Percentiles rank a stretch among this genome's conserved stretches.
Evolutionary conservation across 2,888 invertebrate species (phyloP).

Genomic region (Xestobium rufovillosum): DNA sequence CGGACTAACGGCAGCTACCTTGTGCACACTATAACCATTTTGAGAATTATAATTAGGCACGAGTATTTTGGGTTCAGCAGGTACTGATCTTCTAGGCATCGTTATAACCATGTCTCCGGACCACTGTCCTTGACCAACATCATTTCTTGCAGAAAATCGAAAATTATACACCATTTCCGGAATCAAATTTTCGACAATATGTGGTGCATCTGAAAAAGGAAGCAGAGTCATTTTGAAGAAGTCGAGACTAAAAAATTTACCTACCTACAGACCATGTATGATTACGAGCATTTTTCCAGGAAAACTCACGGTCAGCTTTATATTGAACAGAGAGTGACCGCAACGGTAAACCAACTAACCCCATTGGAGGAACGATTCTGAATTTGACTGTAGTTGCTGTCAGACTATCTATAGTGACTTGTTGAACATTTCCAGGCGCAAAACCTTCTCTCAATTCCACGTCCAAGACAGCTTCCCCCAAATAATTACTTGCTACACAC

Average conservation of each 20-base stretch:
- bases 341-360: constrained; percentile 69
- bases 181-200: constrained; percentile 69
- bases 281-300: constrained; percentile 63
- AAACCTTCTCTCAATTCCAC: constrained; percentile 68
- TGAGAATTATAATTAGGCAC: constrained; percentile 38
- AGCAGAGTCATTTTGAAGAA: constrained; percentile 4
- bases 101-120: constrained; percentile 42
- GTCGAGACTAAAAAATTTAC: constrained; percentile 23
- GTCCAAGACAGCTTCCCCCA: constrained; percentile 60
- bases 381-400: constrained; percentile 83
- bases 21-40: constrained; percentile 40
- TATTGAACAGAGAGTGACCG: constrained; percentile 68
- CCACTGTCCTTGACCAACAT: constrained; percentile 74
- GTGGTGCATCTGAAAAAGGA: constrained; percentile 56
- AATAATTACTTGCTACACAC: constrained; percentile 71
- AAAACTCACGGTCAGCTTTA: constrained; percentile 57
- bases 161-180: constrained; percentile 75
- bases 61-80: constrained; percentile 63
- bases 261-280: constrained; percentile 69
- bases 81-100: constrained; percentile 71
- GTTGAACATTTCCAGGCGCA: constrained; percentile 57
- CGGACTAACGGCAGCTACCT: constrained; percentile 49
- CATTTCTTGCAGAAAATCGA: constrained; percentile 77
- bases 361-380: constrained; percentile 65
- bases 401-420: constrained; percentile 59